These are phyloP conservation scores for Drosophila pseudoobscura DNA, from an alignment of 1,140 invertebrate species.

Conservation along the genomic window DNA sequence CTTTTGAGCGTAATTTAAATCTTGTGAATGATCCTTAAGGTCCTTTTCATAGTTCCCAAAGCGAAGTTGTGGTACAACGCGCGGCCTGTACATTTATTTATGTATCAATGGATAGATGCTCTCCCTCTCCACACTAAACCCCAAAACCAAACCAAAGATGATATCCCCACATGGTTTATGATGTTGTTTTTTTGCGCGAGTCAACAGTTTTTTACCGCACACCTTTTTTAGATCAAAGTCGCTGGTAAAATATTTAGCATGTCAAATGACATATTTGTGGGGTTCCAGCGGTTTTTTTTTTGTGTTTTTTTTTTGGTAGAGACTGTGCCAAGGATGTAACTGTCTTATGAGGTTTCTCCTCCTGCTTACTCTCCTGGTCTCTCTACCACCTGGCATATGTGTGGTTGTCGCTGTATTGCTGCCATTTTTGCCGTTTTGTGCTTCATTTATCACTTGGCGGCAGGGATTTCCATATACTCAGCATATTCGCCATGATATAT, in stretches of 20 bases:
- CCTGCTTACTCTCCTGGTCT: neutral
- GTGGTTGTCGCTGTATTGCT: constrained; percentile 33
- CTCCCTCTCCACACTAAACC: neutral
- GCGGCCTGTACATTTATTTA: too few relatives aligned
- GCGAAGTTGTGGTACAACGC: too few relatives aligned
- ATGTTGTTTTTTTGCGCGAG: constrained; percentile 19
- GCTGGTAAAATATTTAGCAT: constrained; percentile 75
- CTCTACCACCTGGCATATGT: constrained; percentile 44
- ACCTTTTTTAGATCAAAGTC: constrained; percentile 41
- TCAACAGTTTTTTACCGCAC: constrained; percentile 14
- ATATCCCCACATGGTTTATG: constrained; percentile 10
- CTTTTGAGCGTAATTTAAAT: neutral
- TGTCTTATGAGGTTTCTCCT: constrained; percentile 31
- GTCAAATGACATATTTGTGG: constrained; percentile 80
- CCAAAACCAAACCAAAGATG: constrained; percentile 6
- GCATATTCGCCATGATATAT: constrained; percentile 77
- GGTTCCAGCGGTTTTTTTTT: constrained; percentile 22
- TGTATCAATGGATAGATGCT: too few relatives aligned
- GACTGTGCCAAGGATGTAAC: constrained; percentile 53
- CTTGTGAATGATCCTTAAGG: too few relatives aligned
- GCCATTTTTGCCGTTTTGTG: constrained; percentile 73
- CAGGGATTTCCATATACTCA: constrained; percentile 75
- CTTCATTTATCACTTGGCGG: constrained; percentile 71
- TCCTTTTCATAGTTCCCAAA: too few relatives aligned
- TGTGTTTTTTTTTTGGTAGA: constrained; percentile 19